These are phyloP conservation scores for Clusia tigrina DNA, from an alignment of 2,888 invertebrate species.

Conservation along the genomic window DNA sequence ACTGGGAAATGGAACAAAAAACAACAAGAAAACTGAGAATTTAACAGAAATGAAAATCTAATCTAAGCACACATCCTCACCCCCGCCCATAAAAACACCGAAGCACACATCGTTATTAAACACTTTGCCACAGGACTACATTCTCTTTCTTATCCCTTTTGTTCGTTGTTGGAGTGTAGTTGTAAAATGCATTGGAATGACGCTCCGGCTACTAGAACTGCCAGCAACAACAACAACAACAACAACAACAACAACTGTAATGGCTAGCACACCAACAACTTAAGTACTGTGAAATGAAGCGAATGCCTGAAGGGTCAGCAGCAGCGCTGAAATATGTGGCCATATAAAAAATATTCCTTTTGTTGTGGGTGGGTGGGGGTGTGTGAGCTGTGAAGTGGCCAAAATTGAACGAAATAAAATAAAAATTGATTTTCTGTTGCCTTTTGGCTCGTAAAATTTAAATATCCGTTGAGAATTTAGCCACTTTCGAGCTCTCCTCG, in stretches of 20 bases:
- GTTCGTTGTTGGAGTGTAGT: neutral
- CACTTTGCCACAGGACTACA: neutral
- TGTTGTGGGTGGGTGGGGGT: conserved; percentile 1
- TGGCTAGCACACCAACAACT: neutral
- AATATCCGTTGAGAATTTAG: conserved; percentile 15
- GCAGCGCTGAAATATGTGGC: neutral
- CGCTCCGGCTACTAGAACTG: conserved; percentile 34
- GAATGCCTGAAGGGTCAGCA: neutral
- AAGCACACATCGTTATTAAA: conserved; percentile 3
- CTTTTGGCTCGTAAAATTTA: conserved; percentile 25
- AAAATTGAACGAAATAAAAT: conserved; percentile 32
- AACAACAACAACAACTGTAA: conserved; percentile 26
- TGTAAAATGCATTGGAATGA: conserved; percentile 41
- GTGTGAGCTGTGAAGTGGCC: neutral
- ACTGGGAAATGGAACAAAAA: neutral
- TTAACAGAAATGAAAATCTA: conserved; percentile 3
- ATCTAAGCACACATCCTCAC: conserved; percentile 5
- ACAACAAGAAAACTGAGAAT: neutral
- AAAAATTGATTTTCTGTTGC: conserved; percentile 31
- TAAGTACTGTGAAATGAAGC: conserved; percentile 11
- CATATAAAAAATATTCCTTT: neutral
- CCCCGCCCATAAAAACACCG: neutral
- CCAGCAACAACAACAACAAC: conserved; percentile 34
- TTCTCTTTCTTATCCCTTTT: neutral
- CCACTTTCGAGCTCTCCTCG: neutral